These are phyloP conservation scores for Holacanthella duospinosa DNA, from an alignment of 2,888 invertebrate species.

Conservation along the genomic window DNA sequence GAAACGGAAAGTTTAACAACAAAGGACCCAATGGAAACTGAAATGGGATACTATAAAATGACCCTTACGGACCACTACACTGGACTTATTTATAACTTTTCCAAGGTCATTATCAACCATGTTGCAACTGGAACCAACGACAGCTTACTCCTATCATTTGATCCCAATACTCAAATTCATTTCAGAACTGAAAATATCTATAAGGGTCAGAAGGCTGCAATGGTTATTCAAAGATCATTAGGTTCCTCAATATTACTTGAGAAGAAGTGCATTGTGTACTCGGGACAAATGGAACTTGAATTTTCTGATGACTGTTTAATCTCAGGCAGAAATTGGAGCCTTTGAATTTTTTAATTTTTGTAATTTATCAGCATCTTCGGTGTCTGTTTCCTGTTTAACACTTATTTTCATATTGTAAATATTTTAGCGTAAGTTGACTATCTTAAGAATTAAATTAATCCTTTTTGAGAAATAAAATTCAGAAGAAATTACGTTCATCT, in stretches of 20 bases:
- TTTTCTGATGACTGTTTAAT: slow-evolving; percentile 20
- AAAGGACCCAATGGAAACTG: background rate
- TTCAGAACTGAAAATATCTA: slow-evolving; percentile 37
- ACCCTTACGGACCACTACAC: slow-evolving; percentile 36
- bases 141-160: slow-evolving; percentile 24
- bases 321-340: slow-evolving; percentile 26
- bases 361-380: background rate
- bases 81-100: slow-evolving; percentile 29
- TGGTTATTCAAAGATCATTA: slow-evolving; percentile 38
- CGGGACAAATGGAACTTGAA: slow-evolving; percentile 36
- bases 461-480: no score
- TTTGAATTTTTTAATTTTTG: slow-evolving; percentile 14
- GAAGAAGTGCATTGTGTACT: slow-evolving; percentile 35
- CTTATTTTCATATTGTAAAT: no score
- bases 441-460: no score
- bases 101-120: slow-evolving; percentile 27
- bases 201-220: slow-evolving; percentile 39
- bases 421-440: no score
- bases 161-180: slow-evolving; percentile 28
- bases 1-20: background rate
- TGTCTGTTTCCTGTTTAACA: no score
- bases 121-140: slow-evolving; percentile 25
- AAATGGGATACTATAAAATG: slow-evolving; percentile 22
- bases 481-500: no score
- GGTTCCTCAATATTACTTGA: slow-evolving; percentile 37